These are phyloP conservation scores for Dioctria linearis DNA, from an alignment of 2,888 invertebrate species.

Conservation along the genomic window DNA sequence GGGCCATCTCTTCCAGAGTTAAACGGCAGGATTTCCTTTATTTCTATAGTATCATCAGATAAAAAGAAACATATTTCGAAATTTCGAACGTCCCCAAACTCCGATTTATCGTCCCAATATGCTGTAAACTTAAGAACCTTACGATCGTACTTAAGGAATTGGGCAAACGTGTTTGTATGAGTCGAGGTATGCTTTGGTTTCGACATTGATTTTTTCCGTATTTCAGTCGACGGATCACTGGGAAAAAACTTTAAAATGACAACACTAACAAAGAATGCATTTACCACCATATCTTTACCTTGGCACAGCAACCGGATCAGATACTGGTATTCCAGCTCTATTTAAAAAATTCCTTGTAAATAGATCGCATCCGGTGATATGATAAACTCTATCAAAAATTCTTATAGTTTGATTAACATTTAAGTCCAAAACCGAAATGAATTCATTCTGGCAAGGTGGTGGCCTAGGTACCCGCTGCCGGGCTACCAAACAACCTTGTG, in stretches of 20 bases:
- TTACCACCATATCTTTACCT: background rate
- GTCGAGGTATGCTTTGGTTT: slow-evolving; percentile 65
- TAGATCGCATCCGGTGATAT: slow-evolving; percentile 88
- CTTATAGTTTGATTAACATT: slow-evolving; percentile 87
- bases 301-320: slow-evolving; percentile 75
- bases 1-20: slow-evolving; percentile 82
- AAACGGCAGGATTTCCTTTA: slow-evolving; percentile 80
- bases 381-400: slow-evolving; percentile 85
- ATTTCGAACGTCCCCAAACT: slow-evolving; percentile 83
- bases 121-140: slow-evolving; percentile 84
- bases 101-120: slow-evolving; percentile 90
- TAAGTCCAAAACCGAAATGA: slow-evolving; percentile 88
- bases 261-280: background rate
- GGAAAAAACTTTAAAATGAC: slow-evolving; percentile 41
- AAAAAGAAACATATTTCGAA: slow-evolving; percentile 88
- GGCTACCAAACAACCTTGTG: slow-evolving; percentile 86
- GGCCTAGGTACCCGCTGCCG: slow-evolving; percentile 87
- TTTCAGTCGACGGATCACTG: slow-evolving; percentile 73
- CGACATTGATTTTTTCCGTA: slow-evolving; percentile 67
- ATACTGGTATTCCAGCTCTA: slow-evolving; percentile 87
- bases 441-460: slow-evolving; percentile 80
- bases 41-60: slow-evolving; percentile 90
- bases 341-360: slow-evolving; percentile 90
- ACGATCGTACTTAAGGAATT: slow-evolving; percentile 88
- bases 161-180: slow-evolving; percentile 78